Conservation (phyloP, 2,113 vertebrate genomes). For the Clarias gariepinus region DNA sequence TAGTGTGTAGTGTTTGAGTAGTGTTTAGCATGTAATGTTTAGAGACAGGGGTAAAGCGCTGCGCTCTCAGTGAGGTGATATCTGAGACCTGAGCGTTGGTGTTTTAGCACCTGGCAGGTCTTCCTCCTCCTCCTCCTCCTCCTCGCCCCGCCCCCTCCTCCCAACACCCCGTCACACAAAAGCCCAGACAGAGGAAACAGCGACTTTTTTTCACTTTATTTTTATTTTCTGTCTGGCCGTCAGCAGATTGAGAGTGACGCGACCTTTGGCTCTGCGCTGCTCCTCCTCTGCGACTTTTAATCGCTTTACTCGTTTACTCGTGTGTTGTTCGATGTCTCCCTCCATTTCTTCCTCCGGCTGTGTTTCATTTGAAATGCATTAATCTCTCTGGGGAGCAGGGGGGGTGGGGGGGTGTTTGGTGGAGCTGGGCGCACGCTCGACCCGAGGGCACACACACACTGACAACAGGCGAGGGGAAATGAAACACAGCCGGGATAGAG, state of each 20-base stretch:
- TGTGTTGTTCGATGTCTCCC: slow-evolving; percentile 28
- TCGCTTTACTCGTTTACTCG: slow-evolving; percentile 49
- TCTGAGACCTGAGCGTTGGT: too few species aligned
- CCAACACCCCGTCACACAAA: background rate
- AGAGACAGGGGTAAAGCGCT: too few species aligned
- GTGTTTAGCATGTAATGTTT: too few species aligned
- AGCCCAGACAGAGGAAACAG: slow-evolving; percentile 37
- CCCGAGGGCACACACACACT: background rate
- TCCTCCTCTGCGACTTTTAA: slow-evolving; percentile 37
- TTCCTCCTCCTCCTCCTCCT: too few species aligned
- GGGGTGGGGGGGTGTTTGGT: background rate
- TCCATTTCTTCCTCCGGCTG: slow-evolving; percentile 8
- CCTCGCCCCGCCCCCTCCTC: background rate
- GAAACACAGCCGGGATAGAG: background rate
- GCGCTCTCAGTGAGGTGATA: too few species aligned
- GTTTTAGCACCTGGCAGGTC: too few species aligned
- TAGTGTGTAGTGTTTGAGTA: too few species aligned
- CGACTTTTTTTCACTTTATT: background rate
- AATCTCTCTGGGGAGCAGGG: background rate
- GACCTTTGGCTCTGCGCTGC: slow-evolving; percentile 34
- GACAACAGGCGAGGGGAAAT: background rate
- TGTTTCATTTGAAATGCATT: slow-evolving; percentile 8
- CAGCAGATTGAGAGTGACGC: slow-evolving; percentile 41
- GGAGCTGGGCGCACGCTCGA: background rate
- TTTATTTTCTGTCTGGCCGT: slow-evolving; percentile 54